These are phyloP conservation scores for Cephalopterus ornatus DNA, from an alignment of 2,113 vertebrate species.

Conservation along the genomic window DNA sequence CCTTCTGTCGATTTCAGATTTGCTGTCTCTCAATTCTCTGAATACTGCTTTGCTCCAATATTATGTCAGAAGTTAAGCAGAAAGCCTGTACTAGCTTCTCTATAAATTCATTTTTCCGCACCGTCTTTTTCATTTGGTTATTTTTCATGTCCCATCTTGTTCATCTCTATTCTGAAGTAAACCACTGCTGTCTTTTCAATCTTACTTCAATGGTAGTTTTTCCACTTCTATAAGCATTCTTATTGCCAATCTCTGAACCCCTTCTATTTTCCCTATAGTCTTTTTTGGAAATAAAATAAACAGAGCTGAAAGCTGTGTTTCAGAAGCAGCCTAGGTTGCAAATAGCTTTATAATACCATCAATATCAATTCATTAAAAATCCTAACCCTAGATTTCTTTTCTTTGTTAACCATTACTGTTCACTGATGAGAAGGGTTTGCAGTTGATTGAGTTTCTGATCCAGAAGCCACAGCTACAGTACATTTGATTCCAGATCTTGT, in stretches of 20 bases:
- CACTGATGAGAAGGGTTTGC: background rate
- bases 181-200: conserved; percentile 54
- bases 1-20: conserved; percentile 6
- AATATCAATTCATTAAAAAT: conserved; percentile 25
- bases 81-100: background rate
- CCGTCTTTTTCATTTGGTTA: background rate
- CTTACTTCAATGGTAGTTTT: conserved; percentile 32
- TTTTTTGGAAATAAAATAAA: conserved; percentile 3
- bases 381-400: background rate
- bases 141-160: conserved; percentile 46
- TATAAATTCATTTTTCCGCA: background rate
- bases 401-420: background rate
- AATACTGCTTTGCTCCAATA: background rate
- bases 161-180: conserved; percentile 28
- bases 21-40: background rate
- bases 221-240: conserved; percentile 42
- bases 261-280: background rate
- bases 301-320: conserved; percentile 3
- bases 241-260: background rate
- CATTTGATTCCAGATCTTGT: background rate
- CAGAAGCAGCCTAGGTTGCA: background rate
- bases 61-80: background rate
- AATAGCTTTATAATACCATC: conserved; percentile 13
- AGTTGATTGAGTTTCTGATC: background rate
- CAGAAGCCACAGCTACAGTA: background rate